A percentile compares a stretch with the other conserved stretches of the same genome.
phyloP scores from a whole-genome alignment of 2,888 invertebrate species.

The Ochropacha duplaris region DNA sequence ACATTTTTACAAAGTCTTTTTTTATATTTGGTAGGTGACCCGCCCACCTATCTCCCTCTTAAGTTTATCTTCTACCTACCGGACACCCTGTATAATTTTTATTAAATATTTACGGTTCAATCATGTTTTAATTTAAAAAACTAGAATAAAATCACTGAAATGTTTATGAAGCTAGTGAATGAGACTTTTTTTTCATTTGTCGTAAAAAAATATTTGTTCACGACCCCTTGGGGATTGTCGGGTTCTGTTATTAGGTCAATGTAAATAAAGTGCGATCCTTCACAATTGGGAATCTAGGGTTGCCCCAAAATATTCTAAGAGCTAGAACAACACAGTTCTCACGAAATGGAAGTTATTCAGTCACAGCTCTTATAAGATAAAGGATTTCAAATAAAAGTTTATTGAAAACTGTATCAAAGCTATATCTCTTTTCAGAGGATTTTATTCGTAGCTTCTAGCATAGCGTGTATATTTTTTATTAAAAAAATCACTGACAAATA shows the following conservation, averaged over 20 bases:
- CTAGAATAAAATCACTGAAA: neutral
- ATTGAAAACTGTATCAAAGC: neutral
- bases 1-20: too few species aligned
- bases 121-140: too few species aligned
- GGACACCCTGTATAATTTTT: too few species aligned
- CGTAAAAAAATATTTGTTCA: conserved; percentile 49
- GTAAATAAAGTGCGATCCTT: conserved; percentile 57
- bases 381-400: neutral
- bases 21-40: too few species aligned
- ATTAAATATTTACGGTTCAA: too few species aligned
- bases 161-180: neutral
- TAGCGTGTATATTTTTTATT: too few species aligned
- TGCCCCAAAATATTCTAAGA: conserved; percentile 40
- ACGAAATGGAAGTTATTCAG: conserved; percentile 8
- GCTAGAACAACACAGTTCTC: conserved; percentile 31
- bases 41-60: too few species aligned
- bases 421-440: too few species aligned
- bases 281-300: conserved; percentile 43
- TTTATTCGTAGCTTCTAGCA: too few species aligned
- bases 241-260: conserved; percentile 55
- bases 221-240: conserved; percentile 32
- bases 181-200: conserved; percentile 25
- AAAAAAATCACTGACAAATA: too few species aligned
- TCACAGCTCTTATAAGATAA: neutral
- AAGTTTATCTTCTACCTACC: too few species aligned